Percentiles rank a stretch among this genome's conserved stretches.
phyloP scores from a whole-genome alignment of 2,888 invertebrate genomes.

The Cantharis nigra region DNA sequence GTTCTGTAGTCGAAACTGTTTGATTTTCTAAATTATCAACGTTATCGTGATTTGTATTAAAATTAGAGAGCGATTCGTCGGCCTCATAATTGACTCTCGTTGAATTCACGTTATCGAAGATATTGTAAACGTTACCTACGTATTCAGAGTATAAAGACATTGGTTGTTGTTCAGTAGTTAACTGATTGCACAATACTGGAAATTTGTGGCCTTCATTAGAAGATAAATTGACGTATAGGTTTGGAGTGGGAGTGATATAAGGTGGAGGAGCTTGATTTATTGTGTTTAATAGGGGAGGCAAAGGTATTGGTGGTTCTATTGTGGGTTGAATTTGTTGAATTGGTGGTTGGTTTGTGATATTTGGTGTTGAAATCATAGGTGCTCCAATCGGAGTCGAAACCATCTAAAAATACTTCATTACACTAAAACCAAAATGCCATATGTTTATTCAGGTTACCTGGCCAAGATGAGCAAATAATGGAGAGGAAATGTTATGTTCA shows the following conservation, averaged over 20 bases:
- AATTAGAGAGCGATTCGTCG: neutral
- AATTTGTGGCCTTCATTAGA: slow-evolving; percentile 46
- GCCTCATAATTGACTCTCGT: neutral
- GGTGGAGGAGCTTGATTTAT: slow-evolving; percentile 12
- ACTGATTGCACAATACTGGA: slow-evolving; percentile 48
- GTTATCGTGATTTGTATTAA: slow-evolving; percentile 9
- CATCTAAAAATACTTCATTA: slow-evolving; percentile 57
- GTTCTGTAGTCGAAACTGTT: slow-evolving; percentile 27
- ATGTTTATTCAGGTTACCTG: slow-evolving; percentile 49
- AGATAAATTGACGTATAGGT: slow-evolving; percentile 31
- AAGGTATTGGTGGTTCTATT: slow-evolving; percentile 48
- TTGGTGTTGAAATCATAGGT: slow-evolving; percentile 33
- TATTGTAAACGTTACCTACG: slow-evolving; percentile 60
- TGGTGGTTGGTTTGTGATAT: slow-evolving; percentile 36
- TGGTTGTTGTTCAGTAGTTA: slow-evolving; percentile 35
- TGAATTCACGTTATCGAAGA: neutral
- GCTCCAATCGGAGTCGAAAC: slow-evolving; percentile 67
- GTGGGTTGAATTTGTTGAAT: slow-evolving; percentile 46
- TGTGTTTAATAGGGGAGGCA: slow-evolving; percentile 33
- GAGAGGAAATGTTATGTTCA: slow-evolving; percentile 51
- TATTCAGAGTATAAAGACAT: slow-evolving; percentile 61
- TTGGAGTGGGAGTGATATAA: slow-evolving; percentile 15
- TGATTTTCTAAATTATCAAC: slow-evolving; percentile 8
- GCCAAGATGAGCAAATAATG: slow-evolving; percentile 58
- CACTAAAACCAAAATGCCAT: neutral